These are phyloP conservation scores for Sepioteuthis lessoniana DNA, from an alignment of 2,888 invertebrate species.

Conservation along the genomic window DNA sequence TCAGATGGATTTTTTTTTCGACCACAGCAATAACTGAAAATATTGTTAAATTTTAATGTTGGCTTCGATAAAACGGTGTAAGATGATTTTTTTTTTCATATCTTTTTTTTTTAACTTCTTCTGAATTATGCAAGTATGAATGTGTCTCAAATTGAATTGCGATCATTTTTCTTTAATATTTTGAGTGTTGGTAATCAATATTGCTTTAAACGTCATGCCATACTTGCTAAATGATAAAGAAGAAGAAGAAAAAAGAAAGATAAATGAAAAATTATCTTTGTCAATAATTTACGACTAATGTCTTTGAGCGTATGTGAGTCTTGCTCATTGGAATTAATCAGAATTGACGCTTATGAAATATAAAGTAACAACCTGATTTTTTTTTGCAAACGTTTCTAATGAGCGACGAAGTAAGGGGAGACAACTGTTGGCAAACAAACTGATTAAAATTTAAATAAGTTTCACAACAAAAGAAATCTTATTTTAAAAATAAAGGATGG, in stretches of 20 bases:
- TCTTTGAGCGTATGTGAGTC: not conserved
- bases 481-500: not conserved
- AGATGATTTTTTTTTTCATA: not conserved
- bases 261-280: constrained; percentile 17
- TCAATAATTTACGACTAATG: not conserved
- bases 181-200: not conserved
- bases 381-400: not conserved
- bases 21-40: not conserved
- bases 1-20: not conserved
- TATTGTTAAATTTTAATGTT: not conserved
- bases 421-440: not conserved
- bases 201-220: not conserved
- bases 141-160: not conserved
- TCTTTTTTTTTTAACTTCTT: not conserved
- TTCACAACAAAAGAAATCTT: not conserved
- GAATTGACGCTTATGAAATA: not conserved
- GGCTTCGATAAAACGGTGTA: constrained; percentile 10
- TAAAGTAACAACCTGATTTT: not conserved
- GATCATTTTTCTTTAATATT: not conserved
- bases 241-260: not conserved
- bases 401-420: not conserved
- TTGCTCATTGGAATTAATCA: not conserved
- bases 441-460: not conserved
- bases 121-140: not conserved
- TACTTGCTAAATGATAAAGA: not conserved